Percentiles rank a stretch among this genome's conserved stretches.
Evolutionary conservation across 2,113 vertebrate species (phyloP).

Genomic region (Pongo abelii): DNA sequence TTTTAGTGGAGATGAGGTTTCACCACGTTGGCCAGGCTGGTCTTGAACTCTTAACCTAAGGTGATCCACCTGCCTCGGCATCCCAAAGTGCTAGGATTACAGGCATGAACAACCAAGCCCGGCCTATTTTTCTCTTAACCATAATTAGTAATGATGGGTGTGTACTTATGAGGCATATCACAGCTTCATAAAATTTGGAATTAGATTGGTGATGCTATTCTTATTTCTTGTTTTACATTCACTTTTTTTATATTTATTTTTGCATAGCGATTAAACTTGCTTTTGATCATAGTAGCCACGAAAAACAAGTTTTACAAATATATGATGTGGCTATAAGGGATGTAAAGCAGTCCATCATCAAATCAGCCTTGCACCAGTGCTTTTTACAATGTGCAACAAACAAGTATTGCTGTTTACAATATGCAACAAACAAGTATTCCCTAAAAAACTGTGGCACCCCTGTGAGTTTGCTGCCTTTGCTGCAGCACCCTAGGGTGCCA

Average conservation of each 20-base stretch:
- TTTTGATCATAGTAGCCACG: neutral
- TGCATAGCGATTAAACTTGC: neutral
- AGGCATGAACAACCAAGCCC: no score
- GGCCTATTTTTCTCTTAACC: neutral
- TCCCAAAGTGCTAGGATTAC: no score
- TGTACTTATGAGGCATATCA: neutral
- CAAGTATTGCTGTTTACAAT: neutral
- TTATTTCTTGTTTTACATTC: neutral
- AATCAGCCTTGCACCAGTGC: neutral
- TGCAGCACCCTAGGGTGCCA: neutral
- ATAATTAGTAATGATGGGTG: neutral
- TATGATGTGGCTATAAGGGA: rapidly evolving
- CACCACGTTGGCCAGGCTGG: no score
- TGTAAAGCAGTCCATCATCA: neutral
- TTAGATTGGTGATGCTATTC: neutral
- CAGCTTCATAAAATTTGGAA: neutral
- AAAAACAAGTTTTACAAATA: neutral
- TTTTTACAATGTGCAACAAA: neutral
- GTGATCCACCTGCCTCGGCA: no score
- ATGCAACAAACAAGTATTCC: neutral
- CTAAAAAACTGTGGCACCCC: neutral
- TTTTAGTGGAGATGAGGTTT: no score
- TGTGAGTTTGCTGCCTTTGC: neutral
- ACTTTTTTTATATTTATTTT: neutral
- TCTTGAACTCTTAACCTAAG: no score